These are phyloP conservation scores for Drosophila yooni DNA, from an alignment of 2,888 invertebrate species.

Conservation along the genomic window DNA sequence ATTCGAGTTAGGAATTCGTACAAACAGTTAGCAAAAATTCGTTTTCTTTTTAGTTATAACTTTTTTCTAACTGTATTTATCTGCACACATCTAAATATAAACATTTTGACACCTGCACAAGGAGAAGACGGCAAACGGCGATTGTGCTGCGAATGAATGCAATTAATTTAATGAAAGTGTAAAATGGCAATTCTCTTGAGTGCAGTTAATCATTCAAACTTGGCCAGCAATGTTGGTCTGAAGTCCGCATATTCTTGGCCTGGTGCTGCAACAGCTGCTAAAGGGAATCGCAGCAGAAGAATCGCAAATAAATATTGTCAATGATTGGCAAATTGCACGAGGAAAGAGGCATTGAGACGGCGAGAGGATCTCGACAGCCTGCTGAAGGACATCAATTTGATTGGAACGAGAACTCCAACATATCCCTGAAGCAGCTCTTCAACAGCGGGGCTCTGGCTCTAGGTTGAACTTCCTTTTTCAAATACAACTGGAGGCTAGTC, in stretches of 20 bases:
- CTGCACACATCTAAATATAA: too few relatives aligned
- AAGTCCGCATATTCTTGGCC: background rate
- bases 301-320: background rate
- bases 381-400: background rate
- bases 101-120: conserved; percentile 1
- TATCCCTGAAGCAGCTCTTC: background rate
- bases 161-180: conserved; percentile 11
- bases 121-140: background rate
- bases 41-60: too few relatives aligned
- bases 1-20: too few relatives aligned
- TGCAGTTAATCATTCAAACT: conserved; percentile 17
- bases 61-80: background rate
- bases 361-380: background rate
- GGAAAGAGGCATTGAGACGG: background rate
- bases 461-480: conserved; percentile 17
- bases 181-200: background rate
- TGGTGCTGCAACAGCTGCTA: conserved; percentile 1
- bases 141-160: background rate
- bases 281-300: background rate
- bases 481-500: too few relatives aligned
- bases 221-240: conserved; percentile 27
- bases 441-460: conserved; percentile 11
- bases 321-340: background rate
- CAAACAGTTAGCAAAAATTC: too few relatives aligned
- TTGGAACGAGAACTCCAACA: background rate